A percentile compares a stretch with the other conserved stretches of the same genome.
Evolutionary conservation across 2,888 invertebrate species (phyloP).

Genomic region (Tridacna crocea): DNA sequence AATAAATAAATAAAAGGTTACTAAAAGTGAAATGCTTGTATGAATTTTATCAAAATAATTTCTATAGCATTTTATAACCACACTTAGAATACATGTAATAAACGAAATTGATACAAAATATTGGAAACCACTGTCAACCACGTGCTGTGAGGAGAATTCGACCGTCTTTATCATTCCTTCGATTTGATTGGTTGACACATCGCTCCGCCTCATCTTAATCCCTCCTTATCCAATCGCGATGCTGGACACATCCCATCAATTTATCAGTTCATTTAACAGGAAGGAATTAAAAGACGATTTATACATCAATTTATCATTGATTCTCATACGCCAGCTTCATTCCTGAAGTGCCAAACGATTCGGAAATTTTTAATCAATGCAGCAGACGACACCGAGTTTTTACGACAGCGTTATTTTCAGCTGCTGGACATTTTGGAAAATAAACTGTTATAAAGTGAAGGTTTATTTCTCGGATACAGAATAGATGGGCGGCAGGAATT

Average conservation of each 20-base stretch:
- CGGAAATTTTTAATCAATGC: slow-evolving; percentile 43
- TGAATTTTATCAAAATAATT: no score
- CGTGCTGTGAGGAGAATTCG: not conserved
- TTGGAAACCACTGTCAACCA: not conserved
- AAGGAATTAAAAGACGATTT: slow-evolving; percentile 64
- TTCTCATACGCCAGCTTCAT: slow-evolving; percentile 52
- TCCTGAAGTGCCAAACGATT: slow-evolving; percentile 56
- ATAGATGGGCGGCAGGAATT: slow-evolving; percentile 52
- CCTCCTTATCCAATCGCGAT: slow-evolving; percentile 55
- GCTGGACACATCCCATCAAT: slow-evolving; percentile 54
- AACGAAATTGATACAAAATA: not conserved
- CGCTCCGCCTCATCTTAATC: slow-evolving; percentile 56
- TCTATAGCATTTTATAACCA: no score
- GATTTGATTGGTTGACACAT: slow-evolving; percentile 40
- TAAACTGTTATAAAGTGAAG: slow-evolving; percentile 18
- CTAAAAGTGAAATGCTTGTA: no score
- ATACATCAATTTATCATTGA: slow-evolving; percentile 65
- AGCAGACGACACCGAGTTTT: slow-evolving; percentile 24
- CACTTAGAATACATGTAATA: no score
- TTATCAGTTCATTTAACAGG: slow-evolving; percentile 64
- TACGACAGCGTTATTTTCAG: slow-evolving; percentile 9
- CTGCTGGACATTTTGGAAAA: slow-evolving; percentile 6
- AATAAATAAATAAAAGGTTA: no score
- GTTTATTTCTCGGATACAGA: slow-evolving; percentile 29
- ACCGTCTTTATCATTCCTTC: slow-evolving; percentile 6